These are phyloP conservation scores for Rhinella marina DNA, from an alignment of 2,797 vertebrate genomes.

Conservation along the genomic window DNA sequence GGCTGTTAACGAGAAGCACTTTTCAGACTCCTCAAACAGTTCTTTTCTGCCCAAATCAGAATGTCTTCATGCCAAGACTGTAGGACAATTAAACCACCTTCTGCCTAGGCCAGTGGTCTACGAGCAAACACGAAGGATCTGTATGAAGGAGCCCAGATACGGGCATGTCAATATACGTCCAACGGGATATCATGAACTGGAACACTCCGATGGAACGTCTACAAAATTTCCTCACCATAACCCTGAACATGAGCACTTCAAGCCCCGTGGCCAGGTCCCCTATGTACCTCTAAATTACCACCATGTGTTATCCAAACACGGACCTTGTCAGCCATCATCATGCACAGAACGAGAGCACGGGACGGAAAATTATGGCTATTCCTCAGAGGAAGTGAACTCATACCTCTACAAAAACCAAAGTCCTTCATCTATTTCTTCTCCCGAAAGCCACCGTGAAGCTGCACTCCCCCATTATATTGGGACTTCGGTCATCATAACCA, in stretches of 20 bases:
- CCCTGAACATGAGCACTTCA: constrained; percentile 70
- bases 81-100: constrained; percentile 73
- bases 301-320: constrained; percentile 83
- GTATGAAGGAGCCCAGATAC: constrained; percentile 75
- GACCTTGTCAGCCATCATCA: constrained; percentile 73
- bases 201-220: constrained; percentile 64
- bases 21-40: constrained; percentile 68
- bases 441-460: constrained; percentile 75
- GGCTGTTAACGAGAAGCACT: constrained; percentile 63
- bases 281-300: constrained; percentile 87
- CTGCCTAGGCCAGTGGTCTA: constrained; percentile 77
- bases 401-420: constrained; percentile 78
- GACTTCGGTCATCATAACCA: constrained; percentile 90
- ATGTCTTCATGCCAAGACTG: constrained; percentile 74
- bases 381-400: constrained; percentile 71
- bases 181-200: constrained; percentile 63
- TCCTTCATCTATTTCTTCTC: constrained; percentile 75
- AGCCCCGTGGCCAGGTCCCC: constrained; percentile 75
- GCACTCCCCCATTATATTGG: constrained; percentile 84
- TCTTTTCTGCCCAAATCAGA: constrained; percentile 74
- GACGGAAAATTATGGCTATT: constrained; percentile 71
- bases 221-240: constrained; percentile 66
- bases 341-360: constrained; percentile 73
- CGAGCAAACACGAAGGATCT: constrained; percentile 79
- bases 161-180: constrained; percentile 65